A percentile compares a stretch with the other conserved stretches of the same genome.
Conservation (phyloP, 2,888 invertebrate species). For the Caenorhabditis panamensis region DNA sequence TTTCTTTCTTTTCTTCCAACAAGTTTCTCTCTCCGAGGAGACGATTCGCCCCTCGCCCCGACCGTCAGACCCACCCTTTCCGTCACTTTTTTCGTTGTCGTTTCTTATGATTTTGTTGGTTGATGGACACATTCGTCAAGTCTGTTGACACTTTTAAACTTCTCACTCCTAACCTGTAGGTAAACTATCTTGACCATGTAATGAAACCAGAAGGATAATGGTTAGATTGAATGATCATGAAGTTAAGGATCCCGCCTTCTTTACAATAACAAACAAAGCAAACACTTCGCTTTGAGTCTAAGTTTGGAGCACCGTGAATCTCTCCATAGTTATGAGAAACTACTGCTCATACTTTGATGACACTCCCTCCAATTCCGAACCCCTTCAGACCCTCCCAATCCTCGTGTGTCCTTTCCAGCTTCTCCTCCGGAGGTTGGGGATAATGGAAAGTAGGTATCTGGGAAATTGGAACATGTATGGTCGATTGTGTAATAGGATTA, state of each 20-base stretch:
- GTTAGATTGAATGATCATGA: too few species aligned
- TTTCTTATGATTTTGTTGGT: constrained; percentile 33
- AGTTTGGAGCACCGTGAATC: too few species aligned
- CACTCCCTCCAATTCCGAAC: too few species aligned
- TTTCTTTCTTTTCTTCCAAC: constrained; percentile 49
- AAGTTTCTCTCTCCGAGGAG: constrained; percentile 38
- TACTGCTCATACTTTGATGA: too few species aligned
- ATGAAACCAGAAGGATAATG: too few species aligned
- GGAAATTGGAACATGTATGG: constrained; percentile 57
- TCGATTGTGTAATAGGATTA: constrained; percentile 60
- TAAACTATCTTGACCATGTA: neutral
- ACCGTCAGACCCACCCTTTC: constrained; percentile 24
- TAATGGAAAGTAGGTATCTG: constrained; percentile 54
- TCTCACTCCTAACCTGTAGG: constrained; percentile 3
- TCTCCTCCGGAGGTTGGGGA: constrained; percentile 14
- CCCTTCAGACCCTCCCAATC: neutral
- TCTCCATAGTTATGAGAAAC: too few species aligned
- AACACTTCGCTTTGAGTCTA: too few species aligned
- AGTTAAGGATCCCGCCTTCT: too few species aligned
- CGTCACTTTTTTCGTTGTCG: constrained; percentile 33
- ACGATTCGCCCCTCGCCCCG: constrained; percentile 1
- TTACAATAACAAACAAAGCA: too few species aligned
- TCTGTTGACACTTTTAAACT: constrained; percentile 19
- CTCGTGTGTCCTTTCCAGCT: constrained; percentile 5
- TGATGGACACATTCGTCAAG: constrained; percentile 42